Conservation (phyloP, 2,888 invertebrate genomes). For the Ariolimax columbianus region DNA sequence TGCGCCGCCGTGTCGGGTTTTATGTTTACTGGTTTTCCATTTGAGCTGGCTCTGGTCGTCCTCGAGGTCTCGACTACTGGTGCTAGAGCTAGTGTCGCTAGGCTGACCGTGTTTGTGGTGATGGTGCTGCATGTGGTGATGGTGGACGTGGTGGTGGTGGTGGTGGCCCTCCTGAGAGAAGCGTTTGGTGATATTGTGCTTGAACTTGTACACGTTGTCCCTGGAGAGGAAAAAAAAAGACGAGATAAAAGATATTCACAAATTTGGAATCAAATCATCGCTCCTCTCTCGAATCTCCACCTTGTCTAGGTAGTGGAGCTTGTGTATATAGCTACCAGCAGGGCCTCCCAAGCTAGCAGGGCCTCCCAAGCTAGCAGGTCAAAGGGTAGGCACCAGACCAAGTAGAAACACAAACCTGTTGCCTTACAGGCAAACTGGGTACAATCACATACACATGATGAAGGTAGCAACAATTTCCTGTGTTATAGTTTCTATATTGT, state of each 20-base stretch:
- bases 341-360: no score
- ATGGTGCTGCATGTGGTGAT: slow-evolving; percentile 48
- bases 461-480: no score
- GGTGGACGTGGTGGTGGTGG: slow-evolving; percentile 59
- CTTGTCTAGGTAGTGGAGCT: no score
- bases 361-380: no score
- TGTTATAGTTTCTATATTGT: no score
- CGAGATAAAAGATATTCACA: not conserved
- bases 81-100: slow-evolving; percentile 51
- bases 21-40: slow-evolving; percentile 49
- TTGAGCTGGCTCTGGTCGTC: slow-evolving; percentile 48
- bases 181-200: slow-evolving; percentile 93
- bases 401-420: no score
- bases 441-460: no score
- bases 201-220: slow-evolving; percentile 87
- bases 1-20: slow-evolving; percentile 17
- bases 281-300: no score
- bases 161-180: slow-evolving; percentile 82
- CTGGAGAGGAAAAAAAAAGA: slow-evolving; percentile 15
- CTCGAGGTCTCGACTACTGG: slow-evolving; percentile 49
- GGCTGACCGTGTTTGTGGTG: slow-evolving; percentile 47
- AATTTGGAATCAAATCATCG: not conserved
- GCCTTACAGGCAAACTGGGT: no score
- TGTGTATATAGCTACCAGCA: no score
- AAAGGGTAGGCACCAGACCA: no score